These are phyloP conservation scores for Drosophila macrospina DNA, from an alignment of 2,888 invertebrate genomes.

Conservation along the genomic window DNA sequence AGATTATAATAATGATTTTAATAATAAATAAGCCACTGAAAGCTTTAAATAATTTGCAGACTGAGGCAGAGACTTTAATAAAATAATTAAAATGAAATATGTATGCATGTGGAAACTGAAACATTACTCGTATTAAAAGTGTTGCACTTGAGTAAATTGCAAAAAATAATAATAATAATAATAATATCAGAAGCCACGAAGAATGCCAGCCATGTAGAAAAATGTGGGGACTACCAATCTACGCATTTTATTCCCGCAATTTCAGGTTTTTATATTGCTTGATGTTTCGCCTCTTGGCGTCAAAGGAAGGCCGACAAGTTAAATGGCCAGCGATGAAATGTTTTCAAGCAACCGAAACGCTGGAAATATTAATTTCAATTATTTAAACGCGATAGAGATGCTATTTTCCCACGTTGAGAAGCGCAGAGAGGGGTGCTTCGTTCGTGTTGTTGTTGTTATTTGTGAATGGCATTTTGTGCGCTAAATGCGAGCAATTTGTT, in stretches of 20 bases:
- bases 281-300: slow-evolving; percentile 34
- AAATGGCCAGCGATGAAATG: slow-evolving; percentile 66
- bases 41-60: slow-evolving; percentile 75
- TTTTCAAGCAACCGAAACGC: slow-evolving; percentile 53
- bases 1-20: slow-evolving; percentile 4
- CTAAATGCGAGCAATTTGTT: slow-evolving; percentile 78
- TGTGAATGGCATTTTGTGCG: slow-evolving; percentile 74
- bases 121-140: slow-evolving; percentile 41
- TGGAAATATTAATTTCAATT: slow-evolving; percentile 81
- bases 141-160: slow-evolving; percentile 59
- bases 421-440: slow-evolving; percentile 35
- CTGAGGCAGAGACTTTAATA: slow-evolving; percentile 63
- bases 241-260: slow-evolving; percentile 66
- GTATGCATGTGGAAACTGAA: slow-evolving; percentile 34
- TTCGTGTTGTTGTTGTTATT: too few species aligned
- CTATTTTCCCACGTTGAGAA: slow-evolving; percentile 55
- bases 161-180: slow-evolving; percentile 15
- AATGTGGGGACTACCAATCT: slow-evolving; percentile 79
- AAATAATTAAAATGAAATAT: slow-evolving; percentile 76
- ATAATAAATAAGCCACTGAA: too few species aligned
- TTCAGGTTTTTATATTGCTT: slow-evolving; percentile 31
- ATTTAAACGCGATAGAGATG: slow-evolving; percentile 49
- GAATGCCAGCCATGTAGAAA: slow-evolving; percentile 64
- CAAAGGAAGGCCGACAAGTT: slow-evolving; percentile 66
- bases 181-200: slow-evolving; percentile 29